Evolutionary conservation across 2,888 invertebrate genomes (phyloP).

Genomic region (Meteorus colon): DNA sequence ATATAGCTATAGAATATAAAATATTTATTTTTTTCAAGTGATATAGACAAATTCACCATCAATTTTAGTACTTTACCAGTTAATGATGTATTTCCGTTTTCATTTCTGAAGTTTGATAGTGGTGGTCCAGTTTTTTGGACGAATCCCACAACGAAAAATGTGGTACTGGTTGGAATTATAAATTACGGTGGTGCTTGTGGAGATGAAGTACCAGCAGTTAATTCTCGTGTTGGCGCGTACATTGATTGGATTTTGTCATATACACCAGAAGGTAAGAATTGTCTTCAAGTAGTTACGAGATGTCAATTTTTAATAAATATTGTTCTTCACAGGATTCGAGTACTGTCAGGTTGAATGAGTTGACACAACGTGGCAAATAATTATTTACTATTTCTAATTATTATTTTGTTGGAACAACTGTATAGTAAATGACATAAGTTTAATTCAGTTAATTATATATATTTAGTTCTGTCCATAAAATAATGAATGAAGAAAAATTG

Average conservation of each 20-base stretch:
- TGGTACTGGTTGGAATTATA: constrained; percentile 74
- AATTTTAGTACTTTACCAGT: not conserved
- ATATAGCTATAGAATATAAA: not conserved
- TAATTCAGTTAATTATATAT: too few species aligned
- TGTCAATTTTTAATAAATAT: not conserved
- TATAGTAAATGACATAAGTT: too few species aligned
- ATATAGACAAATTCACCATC: not conserved
- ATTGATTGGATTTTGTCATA: constrained; percentile 75
- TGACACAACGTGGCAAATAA: constrained; percentile 30
- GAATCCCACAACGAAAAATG: constrained; percentile 67
- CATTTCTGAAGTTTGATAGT: constrained; percentile 64
- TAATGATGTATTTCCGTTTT: not conserved
- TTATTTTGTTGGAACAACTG: not conserved
- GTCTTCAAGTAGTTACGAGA: too few species aligned
- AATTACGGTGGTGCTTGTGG: constrained; percentile 78
- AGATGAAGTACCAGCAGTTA: constrained; percentile 74
- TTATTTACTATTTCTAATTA: not conserved
- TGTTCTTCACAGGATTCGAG: constrained; percentile 10
- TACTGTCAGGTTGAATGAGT: constrained; percentile 34
- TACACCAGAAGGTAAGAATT: constrained; percentile 41
- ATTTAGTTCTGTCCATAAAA: too few species aligned
- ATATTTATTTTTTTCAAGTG: too few species aligned
- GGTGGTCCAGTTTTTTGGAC: constrained; percentile 78
- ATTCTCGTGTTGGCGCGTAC: constrained; percentile 76
- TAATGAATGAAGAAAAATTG: too few species aligned